A percentile compares a stretch with the other conserved stretches of the same genome.
These are phyloP conservation scores for Melanargia galathea DNA, from an alignment of 2,888 invertebrate genomes.

Conservation along the genomic window DNA sequence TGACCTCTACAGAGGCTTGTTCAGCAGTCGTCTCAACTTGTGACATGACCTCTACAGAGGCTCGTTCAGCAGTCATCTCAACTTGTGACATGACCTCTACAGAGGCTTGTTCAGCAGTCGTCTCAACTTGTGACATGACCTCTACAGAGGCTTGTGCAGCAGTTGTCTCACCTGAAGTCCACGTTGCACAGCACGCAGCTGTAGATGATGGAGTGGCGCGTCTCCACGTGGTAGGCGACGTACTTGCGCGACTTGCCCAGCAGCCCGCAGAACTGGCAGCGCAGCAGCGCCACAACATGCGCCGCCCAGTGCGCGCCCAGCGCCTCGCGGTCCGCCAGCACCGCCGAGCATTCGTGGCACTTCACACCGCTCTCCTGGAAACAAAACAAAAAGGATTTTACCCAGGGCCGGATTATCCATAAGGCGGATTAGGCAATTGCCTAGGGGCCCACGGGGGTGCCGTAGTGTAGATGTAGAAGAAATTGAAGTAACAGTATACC, in stretches of 20 bases:
- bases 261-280: constrained; percentile 20
- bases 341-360: neutral
- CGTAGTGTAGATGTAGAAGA: no score
- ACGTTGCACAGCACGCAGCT: constrained; percentile 10
- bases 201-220: constrained; percentile 19
- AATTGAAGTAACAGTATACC: no score
- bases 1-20: neutral
- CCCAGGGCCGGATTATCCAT: no score
- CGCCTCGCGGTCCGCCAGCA: constrained; percentile 1
- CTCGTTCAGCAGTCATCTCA: no score
- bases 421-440: no score
- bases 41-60: neutral
- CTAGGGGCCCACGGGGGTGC: no score
- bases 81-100: no score
- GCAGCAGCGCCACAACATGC: constrained; percentile 5
- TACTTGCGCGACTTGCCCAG: neutral
- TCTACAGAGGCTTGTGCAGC: neutral
- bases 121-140: no score
- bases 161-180: constrained; percentile 11
- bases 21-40: no score
- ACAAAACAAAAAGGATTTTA: no score
- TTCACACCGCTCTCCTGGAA: neutral
- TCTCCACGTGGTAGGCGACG: constrained; percentile 5
- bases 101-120: no score
- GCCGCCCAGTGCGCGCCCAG: constrained; percentile 12